These are phyloP conservation scores for Tachina grossa DNA, from an alignment of 2,888 invertebrate genomes.

Conservation along the genomic window DNA sequence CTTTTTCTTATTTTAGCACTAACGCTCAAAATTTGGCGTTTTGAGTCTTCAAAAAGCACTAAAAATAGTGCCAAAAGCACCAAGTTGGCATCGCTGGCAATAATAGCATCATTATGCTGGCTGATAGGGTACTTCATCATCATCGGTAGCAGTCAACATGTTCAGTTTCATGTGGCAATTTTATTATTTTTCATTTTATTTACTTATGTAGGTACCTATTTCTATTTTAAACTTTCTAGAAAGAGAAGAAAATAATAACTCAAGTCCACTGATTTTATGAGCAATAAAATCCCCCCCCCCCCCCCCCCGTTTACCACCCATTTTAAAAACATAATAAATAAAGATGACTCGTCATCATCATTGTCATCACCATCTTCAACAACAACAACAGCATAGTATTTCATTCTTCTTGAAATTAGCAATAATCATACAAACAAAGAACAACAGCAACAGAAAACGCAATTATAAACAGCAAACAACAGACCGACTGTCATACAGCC, in stretches of 20 bases:
- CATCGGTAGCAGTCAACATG: neutral
- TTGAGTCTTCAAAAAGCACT: too few species aligned
- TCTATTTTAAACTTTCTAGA: slow-evolving; percentile 30
- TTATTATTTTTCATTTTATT: neutral
- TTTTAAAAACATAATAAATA: neutral
- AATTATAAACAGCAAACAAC: slow-evolving; percentile 53
- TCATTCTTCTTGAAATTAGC: slow-evolving; percentile 46
- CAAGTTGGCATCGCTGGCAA: neutral
- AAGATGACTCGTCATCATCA: slow-evolving; percentile 30
- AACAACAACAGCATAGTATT: slow-evolving; percentile 24
- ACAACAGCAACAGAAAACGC: slow-evolving; percentile 39
- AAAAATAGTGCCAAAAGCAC: too few species aligned
- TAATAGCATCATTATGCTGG: slow-evolving; percentile 30
- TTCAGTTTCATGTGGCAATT: neutral
- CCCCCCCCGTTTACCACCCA: neutral
- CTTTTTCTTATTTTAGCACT: too few species aligned
- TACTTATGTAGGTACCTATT: slow-evolving; percentile 7
- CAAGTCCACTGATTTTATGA: slow-evolving; percentile 35
- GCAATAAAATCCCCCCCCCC: slow-evolving; percentile 25
- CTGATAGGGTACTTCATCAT: neutral
- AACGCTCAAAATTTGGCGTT: too few species aligned
- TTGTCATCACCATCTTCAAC: slow-evolving; percentile 16
- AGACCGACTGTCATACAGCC: slow-evolving; percentile 1
- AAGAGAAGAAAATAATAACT: neutral
- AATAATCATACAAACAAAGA: slow-evolving; percentile 43